Conservation (phyloP, 2,113 vertebrate species). For the Percopsis transmontana region DNA sequence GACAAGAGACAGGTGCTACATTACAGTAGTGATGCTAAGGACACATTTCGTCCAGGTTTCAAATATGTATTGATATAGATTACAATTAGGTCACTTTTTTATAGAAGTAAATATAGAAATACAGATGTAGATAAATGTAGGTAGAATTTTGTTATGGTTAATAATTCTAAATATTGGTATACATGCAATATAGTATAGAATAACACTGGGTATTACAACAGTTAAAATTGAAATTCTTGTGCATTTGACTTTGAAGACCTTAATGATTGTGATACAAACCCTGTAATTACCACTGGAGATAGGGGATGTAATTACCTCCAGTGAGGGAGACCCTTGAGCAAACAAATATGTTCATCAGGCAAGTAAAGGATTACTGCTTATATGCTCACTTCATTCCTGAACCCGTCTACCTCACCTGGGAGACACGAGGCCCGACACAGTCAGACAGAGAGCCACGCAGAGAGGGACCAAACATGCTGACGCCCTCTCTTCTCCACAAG, state of each 20-base stretch:
- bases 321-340: constrained; percentile 64
- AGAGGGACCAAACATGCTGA: constrained; percentile 67
- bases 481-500: constrained; percentile 45
- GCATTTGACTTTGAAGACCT: constrained; percentile 61
- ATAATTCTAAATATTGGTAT: too few relatives aligned
- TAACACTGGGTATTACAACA: too few relatives aligned
- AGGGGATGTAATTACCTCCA: constrained; percentile 71
- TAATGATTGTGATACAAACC: constrained; percentile 64
- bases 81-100: too few relatives aligned
- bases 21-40: too few relatives aligned
- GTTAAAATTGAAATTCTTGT: constrained; percentile 13
- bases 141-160: too few relatives aligned
- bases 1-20: too few relatives aligned
- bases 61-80: too few relatives aligned
- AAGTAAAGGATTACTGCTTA: constrained; percentile 76
- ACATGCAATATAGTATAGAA: too few relatives aligned
- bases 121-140: too few relatives aligned
- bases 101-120: too few relatives aligned
- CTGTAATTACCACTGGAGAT: constrained; percentile 71
- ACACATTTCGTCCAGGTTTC: too few relatives aligned
- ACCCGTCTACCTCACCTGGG: constrained; percentile 69
- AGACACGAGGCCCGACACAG: constrained; percentile 55
- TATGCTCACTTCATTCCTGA: constrained; percentile 71
- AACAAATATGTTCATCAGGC: constrained; percentile 78
- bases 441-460: constrained; percentile 7